These are phyloP conservation scores for Megalops cyprinoides DNA, from an alignment of 2,797 vertebrate genomes.

Conservation along the genomic window DNA sequence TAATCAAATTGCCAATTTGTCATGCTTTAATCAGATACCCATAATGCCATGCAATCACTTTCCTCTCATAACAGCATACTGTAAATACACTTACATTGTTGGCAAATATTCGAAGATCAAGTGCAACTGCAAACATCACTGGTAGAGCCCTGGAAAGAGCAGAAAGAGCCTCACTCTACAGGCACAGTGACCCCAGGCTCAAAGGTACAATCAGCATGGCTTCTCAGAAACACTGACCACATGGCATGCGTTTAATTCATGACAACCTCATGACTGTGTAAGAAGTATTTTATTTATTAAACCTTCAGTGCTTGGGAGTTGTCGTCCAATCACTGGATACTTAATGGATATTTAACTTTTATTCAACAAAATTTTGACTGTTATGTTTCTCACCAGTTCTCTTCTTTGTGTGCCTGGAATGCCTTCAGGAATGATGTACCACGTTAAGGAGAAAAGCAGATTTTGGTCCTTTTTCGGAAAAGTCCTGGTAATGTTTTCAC, in stretches of 20 bases:
- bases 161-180: slow-evolving; percentile 14
- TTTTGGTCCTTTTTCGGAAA: slow-evolving; percentile 62
- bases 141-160: slow-evolving; percentile 82
- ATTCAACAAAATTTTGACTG: no score
- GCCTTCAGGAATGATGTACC: slow-evolving; percentile 88
- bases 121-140: slow-evolving; percentile 90
- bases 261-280: no score
- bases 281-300: no score
- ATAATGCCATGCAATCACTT: not conserved
- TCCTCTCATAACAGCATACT: not conserved
- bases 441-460: slow-evolving; percentile 78
- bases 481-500: not conserved
- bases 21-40: no score
- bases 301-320: no score
- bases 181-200: not conserved
- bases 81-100: slow-evolving; percentile 83
- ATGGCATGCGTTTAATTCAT: no score
- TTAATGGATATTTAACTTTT: not conserved
- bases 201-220: not conserved
- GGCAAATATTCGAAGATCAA: slow-evolving; percentile 93
- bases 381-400: slow-evolving; percentile 93
- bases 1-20: not conserved
- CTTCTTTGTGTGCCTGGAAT: slow-evolving; percentile 95
- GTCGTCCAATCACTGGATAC: no score
- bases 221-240: not conserved